Evolutionary conservation across 2,888 invertebrate species (phyloP).

Genomic region (Rhaphigaster nebulosa): DNA sequence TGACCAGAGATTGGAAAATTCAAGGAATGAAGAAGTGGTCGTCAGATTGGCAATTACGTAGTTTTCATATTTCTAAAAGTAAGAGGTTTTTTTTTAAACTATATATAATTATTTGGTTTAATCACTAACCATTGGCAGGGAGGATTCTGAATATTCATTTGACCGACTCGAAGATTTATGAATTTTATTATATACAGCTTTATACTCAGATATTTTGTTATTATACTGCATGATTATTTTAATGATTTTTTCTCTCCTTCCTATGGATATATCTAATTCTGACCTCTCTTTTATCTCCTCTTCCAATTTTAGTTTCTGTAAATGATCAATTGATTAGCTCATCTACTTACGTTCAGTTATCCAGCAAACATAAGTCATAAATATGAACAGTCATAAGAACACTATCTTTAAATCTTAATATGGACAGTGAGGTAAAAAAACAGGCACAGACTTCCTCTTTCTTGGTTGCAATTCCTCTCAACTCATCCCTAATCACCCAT

Average conservation of each 20-base stretch:
- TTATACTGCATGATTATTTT: not conserved
- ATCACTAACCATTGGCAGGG: not conserved
- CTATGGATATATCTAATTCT: not conserved
- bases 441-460: too few relatives aligned
- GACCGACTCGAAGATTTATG: not conserved
- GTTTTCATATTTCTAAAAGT: too few relatives aligned
- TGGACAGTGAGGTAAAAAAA: too few relatives aligned
- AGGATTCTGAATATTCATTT: not conserved
- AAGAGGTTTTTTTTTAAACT: too few relatives aligned
- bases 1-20: too few relatives aligned
- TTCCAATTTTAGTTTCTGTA: slow-evolving; percentile 36
- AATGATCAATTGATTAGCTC: not conserved
- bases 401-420: not conserved
- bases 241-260: not conserved
- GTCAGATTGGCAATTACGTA: too few relatives aligned
- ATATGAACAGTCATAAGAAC: not conserved
- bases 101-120: not conserved
- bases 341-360: not conserved
- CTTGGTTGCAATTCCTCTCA: too few relatives aligned
- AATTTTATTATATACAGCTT: not conserved
- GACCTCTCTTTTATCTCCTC: not conserved
- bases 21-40: too few relatives aligned
- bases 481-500: too few relatives aligned
- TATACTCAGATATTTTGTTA: not conserved
- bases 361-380: not conserved